These are phyloP conservation scores for Xenopus petersii DNA, from an alignment of 2,797 vertebrate genomes.

Conservation along the genomic window DNA sequence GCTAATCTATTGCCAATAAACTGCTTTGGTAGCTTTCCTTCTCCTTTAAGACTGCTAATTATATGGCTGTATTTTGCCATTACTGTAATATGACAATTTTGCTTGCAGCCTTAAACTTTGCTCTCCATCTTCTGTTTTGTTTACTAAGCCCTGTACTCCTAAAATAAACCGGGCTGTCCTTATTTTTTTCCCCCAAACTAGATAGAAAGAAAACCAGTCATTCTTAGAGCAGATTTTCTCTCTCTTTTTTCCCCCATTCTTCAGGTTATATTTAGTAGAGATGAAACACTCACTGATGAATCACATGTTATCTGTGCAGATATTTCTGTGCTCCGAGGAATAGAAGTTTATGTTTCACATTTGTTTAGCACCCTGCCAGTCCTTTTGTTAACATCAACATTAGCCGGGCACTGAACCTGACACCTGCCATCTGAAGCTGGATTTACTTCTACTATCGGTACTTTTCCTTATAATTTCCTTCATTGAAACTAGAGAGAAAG, in stretches of 20 bases:
- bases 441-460: neutral
- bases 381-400: neutral
- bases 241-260: slow-evolving; percentile 15
- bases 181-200: slow-evolving; percentile 27
- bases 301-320: slow-evolving; percentile 40
- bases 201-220: slow-evolving; percentile 27
- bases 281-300: slow-evolving; percentile 38
- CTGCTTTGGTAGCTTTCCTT: no score
- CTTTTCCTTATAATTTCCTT: neutral
- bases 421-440: neutral
- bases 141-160: slow-evolving; percentile 28
- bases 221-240: slow-evolving; percentile 25
- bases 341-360: slow-evolving; percentile 18
- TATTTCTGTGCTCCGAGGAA: slow-evolving; percentile 33
- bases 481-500: neutral
- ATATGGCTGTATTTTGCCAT: slow-evolving; percentile 16
- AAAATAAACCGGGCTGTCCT: slow-evolving; percentile 39
- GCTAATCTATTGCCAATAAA: no score
- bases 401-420: neutral
- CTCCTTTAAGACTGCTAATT: neutral
- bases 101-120: slow-evolving; percentile 10
- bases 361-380: neutral
- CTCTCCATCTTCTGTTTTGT: slow-evolving; percentile 32
- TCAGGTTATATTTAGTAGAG: slow-evolving; percentile 40
- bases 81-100: slow-evolving; percentile 29